Evolutionary conservation across 2,113 vertebrate species (phyloP).

Genomic region (Halcyon senegalensis): DNA sequence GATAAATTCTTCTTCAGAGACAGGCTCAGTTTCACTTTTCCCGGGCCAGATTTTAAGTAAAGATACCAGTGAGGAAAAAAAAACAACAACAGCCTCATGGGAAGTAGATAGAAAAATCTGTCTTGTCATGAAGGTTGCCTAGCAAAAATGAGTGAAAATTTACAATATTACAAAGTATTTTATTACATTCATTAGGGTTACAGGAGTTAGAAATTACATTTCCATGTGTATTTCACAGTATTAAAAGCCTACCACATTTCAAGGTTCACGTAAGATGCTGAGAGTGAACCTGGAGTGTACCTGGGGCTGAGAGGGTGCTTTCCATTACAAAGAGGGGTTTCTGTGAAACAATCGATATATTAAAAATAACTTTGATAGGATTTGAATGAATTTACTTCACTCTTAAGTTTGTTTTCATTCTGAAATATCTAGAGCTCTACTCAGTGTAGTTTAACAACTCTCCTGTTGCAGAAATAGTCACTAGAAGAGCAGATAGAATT

Average conservation of each 20-base stretch:
- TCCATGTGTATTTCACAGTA: background rate
- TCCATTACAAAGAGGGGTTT: background rate
- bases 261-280: background rate
- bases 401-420: background rate
- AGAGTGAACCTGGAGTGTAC: background rate
- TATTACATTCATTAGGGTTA: background rate
- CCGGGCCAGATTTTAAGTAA: background rate
- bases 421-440: background rate
- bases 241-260: background rate
- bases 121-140: background rate
- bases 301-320: background rate
- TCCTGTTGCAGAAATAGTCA: background rate
- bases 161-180: background rate
- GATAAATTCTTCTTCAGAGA: background rate
- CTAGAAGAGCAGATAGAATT: background rate
- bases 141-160: background rate
- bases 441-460: background rate
- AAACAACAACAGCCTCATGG: background rate
- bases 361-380: background rate
- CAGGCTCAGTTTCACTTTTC: background rate
- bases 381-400: background rate
- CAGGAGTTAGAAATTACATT: background rate
- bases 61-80: background rate
- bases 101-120: background rate
- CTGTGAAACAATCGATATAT: background rate